Evolutionary conservation across 1,140 invertebrate species (phyloP).

Genomic region (Orussus abietinus): DNA sequence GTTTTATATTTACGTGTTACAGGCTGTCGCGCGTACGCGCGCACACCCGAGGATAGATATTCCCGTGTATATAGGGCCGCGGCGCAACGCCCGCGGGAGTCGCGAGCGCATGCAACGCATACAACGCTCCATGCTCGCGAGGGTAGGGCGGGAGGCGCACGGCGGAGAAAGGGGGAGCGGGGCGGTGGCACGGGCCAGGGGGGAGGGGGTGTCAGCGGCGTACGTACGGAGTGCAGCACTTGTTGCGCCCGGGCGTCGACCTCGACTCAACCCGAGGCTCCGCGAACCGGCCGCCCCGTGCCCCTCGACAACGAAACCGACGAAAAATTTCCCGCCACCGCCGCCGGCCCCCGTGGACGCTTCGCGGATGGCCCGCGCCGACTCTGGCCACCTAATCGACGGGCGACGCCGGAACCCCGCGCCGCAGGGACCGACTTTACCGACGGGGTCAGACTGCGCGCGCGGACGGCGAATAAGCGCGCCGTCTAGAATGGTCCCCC

Average conservation of each 20-base stretch:
- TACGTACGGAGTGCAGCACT: constrained; percentile 41
- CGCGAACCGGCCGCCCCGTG: constrained; percentile 14
- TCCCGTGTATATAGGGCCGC: no score
- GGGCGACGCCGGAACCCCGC: no score
- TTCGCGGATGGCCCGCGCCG: no score
- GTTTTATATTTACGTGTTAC: constrained; percentile 47
- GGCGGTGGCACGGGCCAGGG: constrained; percentile 13
- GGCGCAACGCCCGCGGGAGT: no score
- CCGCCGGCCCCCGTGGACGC: no score
- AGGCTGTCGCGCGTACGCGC: constrained; percentile 13
- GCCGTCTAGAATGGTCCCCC: no score
- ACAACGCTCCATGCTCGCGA: not conserved
- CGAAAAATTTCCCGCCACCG: constrained; percentile 14
- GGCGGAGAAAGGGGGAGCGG: constrained; percentile 11
- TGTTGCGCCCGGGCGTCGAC: constrained; percentile 52
- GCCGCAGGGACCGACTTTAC: no score
- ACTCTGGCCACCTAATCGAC: no score
- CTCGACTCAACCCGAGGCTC: constrained; percentile 37
- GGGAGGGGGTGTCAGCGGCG: constrained; percentile 16
- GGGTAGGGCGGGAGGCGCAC: constrained; percentile 16
- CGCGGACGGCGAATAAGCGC: no score
- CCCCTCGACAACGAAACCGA: constrained; percentile 13
- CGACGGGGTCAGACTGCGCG: no score
- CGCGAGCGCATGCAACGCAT: no score
- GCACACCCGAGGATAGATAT: constrained; percentile 14